Evolutionary conservation across 2,797 vertebrate species (phyloP), one percentile per base, ranked within the genome.

Genomic region (Trichosurus vulpecula): DNA sequence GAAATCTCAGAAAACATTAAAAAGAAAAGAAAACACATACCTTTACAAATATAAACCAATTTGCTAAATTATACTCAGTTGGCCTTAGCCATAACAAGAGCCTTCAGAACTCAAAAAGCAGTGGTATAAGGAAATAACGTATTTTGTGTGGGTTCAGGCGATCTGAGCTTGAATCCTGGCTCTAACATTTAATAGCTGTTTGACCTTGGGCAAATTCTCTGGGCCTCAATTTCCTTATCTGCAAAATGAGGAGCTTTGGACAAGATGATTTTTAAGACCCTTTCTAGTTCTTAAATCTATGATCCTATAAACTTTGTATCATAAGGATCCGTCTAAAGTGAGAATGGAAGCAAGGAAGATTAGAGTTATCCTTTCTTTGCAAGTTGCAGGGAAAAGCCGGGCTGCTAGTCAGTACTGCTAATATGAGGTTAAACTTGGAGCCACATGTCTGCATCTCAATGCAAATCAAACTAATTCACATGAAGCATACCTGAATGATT

Each of bases 291-390:
- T 81, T 25, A 27, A 47, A 27, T 81, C 6, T 47, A 27, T 81
- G 41, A 47, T 81, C 74, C 74, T 47, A 47, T 81, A 25, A n/a
- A 81, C n/a, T 41, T 6, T 81, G 19, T 3, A 41, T 81, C 47
- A 81, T 41, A 81, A 47, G 19, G 19, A 2, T 22, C 0, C 41
- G 47, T 47, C 8, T 47, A 47, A 81, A 41, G n/a, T 87, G 8
- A 54, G 3, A 41, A 31, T 35, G 90, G 47, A 93, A 91, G 19
- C 6, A 90, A 81, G 22, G 22, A 81, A 81, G 19, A 52, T 61
- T 19, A 54, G n/a, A 74, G 19, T n/a, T 95, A 81, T 30, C 95
- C 89, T 81, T 66, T 53, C 94, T 94, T 92, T 90, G 61, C n/a
- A 25, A 12, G 41, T 0, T 22, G 52, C 51, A 13, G 93, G 30